These are phyloP conservation scores for Scytalopus superciliaris DNA, from an alignment of 2,113 vertebrate species.

Conservation along the genomic window DNA sequence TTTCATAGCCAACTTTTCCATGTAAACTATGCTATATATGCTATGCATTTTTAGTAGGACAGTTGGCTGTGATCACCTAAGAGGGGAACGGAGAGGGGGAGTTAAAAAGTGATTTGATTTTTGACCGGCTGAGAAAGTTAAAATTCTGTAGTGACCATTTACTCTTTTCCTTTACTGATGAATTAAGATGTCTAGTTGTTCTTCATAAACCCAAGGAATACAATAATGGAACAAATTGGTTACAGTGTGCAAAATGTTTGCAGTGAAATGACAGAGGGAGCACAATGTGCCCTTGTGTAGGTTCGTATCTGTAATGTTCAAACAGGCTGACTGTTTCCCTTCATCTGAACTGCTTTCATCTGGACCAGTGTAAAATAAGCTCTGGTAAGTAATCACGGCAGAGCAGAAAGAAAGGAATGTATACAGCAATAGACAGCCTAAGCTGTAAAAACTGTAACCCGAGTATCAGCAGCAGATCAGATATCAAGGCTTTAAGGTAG, in stretches of 20 bases:
- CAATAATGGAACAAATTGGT: slow-evolving; percentile 72
- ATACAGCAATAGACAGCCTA: slow-evolving; percentile 93
- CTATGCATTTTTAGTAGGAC: not conserved
- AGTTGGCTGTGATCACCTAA: not conserved
- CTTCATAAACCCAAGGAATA: slow-evolving; percentile 28
- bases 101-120: not conserved
- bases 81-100: not conserved
- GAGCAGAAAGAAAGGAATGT: slow-evolving; percentile 97
- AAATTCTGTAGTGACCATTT: not conserved
- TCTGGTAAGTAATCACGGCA: slow-evolving; percentile 92
- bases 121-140: slow-evolving; percentile 13
- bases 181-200: not conserved
- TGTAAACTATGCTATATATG: not conserved
- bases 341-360: slow-evolving; percentile 95
- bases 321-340: slow-evolving; percentile 93
- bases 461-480: slow-evolving; percentile 87
- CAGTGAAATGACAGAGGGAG: slow-evolving; percentile 72
- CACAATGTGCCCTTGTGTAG: slow-evolving; percentile 96
- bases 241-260: slow-evolving; percentile 72
- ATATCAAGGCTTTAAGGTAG: slow-evolving; percentile 99
- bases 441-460: slow-evolving; percentile 99
- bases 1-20: not conserved
- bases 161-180: not conserved
- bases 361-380: slow-evolving; percentile 97
- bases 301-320: slow-evolving; percentile 85